These are phyloP conservation scores for Acanthacorydalis orientalis DNA, from an alignment of 2,888 invertebrate genomes.

Conservation along the genomic window DNA sequence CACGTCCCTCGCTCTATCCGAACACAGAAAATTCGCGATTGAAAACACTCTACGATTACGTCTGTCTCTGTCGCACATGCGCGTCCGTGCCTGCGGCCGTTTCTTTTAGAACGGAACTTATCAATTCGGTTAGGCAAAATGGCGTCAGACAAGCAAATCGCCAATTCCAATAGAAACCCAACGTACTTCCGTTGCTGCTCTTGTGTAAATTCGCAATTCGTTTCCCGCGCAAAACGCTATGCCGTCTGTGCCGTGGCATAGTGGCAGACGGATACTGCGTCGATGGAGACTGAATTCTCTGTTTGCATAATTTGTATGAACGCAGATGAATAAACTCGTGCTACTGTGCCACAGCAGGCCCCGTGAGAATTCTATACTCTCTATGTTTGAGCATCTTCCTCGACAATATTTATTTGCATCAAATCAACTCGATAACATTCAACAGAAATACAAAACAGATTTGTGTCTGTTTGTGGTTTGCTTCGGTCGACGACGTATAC, in stretches of 20 bases:
- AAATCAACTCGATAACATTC: too few species aligned
- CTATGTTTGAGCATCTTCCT: too few species aligned
- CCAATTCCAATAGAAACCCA: background rate
- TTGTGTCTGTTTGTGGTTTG: too few species aligned
- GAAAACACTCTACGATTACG: too few species aligned
- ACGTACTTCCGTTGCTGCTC: constrained; percentile 1
- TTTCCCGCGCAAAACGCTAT: background rate
- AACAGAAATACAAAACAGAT: too few species aligned
- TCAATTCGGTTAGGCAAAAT: background rate
- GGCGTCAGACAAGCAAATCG: background rate
- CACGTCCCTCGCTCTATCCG: too few species aligned
- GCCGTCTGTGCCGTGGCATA: background rate
- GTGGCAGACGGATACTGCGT: background rate
- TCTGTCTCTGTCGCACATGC: too few species aligned
- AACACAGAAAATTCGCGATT: too few species aligned
- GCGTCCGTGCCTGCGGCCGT: background rate
- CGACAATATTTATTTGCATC: too few species aligned
- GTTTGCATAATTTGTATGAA: background rate
- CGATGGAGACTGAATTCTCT: background rate
- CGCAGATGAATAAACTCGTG: background rate
- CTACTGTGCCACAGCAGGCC: too few species aligned
- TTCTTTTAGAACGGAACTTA: background rate
- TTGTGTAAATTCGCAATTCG: background rate
- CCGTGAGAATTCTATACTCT: too few species aligned
- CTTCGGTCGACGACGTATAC: too few species aligned